Conservation (phyloP, 30 jellyfish, hydroid and myxozoan species). For the Chironex yamaguchii region DNA sequence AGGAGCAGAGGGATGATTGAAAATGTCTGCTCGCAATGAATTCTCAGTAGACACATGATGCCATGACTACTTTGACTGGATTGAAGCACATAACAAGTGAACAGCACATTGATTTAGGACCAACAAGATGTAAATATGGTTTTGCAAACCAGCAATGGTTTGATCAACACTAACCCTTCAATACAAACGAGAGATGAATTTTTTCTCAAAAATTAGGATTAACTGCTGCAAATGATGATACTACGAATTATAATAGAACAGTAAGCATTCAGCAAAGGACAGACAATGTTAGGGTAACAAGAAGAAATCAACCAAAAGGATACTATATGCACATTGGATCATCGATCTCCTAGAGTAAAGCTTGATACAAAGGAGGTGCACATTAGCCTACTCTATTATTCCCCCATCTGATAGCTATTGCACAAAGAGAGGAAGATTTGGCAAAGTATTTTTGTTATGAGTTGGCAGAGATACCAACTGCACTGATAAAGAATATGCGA, state of each 20-base stretch:
- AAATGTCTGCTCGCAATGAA: slow-evolving; percentile 44
- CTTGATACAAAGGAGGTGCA: slow-evolving; percentile 15
- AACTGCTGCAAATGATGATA: slow-evolving; percentile 33
- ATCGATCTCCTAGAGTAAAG: slow-evolving; percentile 1
- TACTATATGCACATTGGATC: slow-evolving; percentile 35
- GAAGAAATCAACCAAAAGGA: slow-evolving; percentile 25
- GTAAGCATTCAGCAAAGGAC: too few relatives aligned
- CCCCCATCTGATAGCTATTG: slow-evolving; percentile 44
- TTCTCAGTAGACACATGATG: slow-evolving; percentile 58
- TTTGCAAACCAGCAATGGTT: slow-evolving; percentile 35
- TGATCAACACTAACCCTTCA: slow-evolving; percentile 61
- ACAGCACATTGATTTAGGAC: slow-evolving; percentile 59
- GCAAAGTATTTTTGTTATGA: slow-evolving; percentile 41
- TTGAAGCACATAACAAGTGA: slow-evolving; percentile 43
- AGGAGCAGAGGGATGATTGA: slow-evolving; percentile 73
- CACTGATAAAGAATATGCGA: too few relatives aligned
- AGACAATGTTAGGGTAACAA: too few relatives aligned
- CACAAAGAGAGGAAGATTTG: slow-evolving; percentile 64
- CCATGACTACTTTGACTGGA: slow-evolving; percentile 53
- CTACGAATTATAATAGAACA: too few relatives aligned
- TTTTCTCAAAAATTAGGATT: slow-evolving; percentile 30
- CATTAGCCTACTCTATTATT: slow-evolving; percentile 45
- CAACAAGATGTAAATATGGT: slow-evolving; percentile 22
- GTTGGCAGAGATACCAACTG: slow-evolving; percentile 63
- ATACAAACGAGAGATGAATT: slow-evolving; percentile 57